Evolutionary conservation across 2,113 vertebrate genomes (phyloP), one percentile per base, ranked within the genome.

Genomic region (Oceanodroma tethys): DNA sequence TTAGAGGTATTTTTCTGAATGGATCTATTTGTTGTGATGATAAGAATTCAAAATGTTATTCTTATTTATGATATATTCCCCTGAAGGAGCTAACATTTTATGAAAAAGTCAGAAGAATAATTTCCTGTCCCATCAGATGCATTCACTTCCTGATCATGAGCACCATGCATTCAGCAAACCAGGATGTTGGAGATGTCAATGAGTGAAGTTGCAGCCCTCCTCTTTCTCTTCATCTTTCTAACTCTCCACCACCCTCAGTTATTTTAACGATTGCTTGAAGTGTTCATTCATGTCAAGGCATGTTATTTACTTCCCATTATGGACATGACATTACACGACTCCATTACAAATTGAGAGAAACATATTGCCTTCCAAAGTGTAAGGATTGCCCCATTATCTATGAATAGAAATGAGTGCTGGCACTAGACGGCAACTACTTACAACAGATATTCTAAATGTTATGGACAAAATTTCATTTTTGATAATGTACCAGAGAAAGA

Each of bases 221-320:
- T 81, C 59, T 83, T 97, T 70, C 59, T 91, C 34, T 45, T 67
- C 25, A 81, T 94, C 88, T 94, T 83, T 78, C 22, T 92, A 97
- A 88, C 66, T 96, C 82, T 88, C 36, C 70, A 93, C 91, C 66
- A 94, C 67, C 75, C 58, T 95, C 92, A 93, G 96, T 97, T 98
- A 97, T 94, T 85, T 93, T 96, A 98, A 97, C 9, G 42, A 94
- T 89, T 96, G 85, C 63, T 52, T 96, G 81, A 95, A 97, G 91
- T 90, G 56, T 95, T 96, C 95, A 95, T 88, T 96, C 96, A 88
- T 66, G 75, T 87, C 93, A 98, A 81, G 50, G 56, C 34, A 3
- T 93, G 89, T 96, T 96, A 97, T 98, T 98, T 98, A 92, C 87
- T 93, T 96, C 81, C 83, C 81, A 93, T 97, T 97, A 94, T 3